phyloP scores from a whole-genome alignment of 2,888 invertebrate genomes.

The Phymatocera aterrima region DNA sequence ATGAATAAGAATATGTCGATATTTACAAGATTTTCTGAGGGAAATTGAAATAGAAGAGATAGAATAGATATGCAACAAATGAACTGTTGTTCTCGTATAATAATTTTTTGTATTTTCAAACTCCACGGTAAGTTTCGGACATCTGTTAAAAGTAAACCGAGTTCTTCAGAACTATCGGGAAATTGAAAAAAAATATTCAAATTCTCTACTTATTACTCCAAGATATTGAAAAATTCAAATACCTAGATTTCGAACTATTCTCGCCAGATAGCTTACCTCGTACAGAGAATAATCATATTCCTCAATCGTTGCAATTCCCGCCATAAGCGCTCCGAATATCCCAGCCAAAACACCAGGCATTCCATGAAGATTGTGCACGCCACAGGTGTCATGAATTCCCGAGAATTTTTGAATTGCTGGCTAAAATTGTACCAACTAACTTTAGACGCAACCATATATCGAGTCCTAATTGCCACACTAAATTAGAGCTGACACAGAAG shows the following conservation, averaged over 20 bases:
- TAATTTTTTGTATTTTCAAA: no score
- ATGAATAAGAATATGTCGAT: background rate
- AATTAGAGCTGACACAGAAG: no score
- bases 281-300: slow-evolving; percentile 80
- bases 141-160: no score
- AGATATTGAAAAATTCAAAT: background rate
- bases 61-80: background rate
- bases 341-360: slow-evolving; percentile 95
- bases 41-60: background rate
- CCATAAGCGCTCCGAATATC: slow-evolving; percentile 85
- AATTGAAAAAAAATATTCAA: background rate
- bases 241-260: background rate
- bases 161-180: background rate
- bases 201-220: background rate
- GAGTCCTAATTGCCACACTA: no score
- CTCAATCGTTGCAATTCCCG: slow-evolving; percentile 81
- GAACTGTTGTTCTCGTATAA: background rate
- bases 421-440: slow-evolving; percentile 72
- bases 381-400: slow-evolving; percentile 90
- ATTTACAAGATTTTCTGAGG: background rate
- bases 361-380: slow-evolving; percentile 97
- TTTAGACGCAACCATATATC: no score
- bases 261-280: slow-evolving; percentile 63
- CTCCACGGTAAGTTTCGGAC: no score
- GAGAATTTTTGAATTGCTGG: slow-evolving; percentile 78